These are phyloP conservation scores for Bungarus multicinctus DNA, from an alignment of 2,113 vertebrate species.

Conservation along the genomic window DNA sequence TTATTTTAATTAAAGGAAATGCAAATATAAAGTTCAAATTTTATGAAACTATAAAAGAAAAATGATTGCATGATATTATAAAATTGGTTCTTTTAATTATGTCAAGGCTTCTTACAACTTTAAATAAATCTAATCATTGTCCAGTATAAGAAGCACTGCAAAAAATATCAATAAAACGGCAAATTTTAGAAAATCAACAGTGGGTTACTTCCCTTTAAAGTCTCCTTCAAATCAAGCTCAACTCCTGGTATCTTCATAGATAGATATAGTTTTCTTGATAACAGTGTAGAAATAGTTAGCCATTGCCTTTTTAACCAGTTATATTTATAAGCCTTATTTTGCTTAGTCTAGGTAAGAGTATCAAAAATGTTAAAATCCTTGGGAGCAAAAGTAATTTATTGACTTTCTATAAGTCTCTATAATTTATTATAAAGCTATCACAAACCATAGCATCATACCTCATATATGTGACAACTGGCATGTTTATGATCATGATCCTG, in stretches of 20 bases:
- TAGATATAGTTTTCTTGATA: not conserved
- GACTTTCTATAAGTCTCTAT: not conserved
- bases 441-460: conserved; percentile 1
- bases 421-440: not conserved
- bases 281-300: not conserved
- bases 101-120: not conserved
- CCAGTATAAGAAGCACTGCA: not conserved
- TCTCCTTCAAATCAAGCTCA: not conserved
- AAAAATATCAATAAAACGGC: not conserved
- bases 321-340: not conserved
- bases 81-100: not conserved
- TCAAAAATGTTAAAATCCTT: not conserved
- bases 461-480: not conserved
- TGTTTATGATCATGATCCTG: not conserved
- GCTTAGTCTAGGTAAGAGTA: not conserved
- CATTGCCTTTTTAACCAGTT: not conserved
- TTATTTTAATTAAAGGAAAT: not conserved
- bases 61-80: not conserved
- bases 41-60: not conserved
- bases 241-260: not conserved
- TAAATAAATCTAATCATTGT: not conserved
- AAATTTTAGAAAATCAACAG: not conserved
- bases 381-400: not conserved
- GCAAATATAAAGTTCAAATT: not conserved
- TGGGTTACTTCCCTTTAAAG: not conserved